Evolutionary conservation across 1,140 invertebrate genomes (phyloP).

Genomic region (Euglossa dilemma): DNA sequence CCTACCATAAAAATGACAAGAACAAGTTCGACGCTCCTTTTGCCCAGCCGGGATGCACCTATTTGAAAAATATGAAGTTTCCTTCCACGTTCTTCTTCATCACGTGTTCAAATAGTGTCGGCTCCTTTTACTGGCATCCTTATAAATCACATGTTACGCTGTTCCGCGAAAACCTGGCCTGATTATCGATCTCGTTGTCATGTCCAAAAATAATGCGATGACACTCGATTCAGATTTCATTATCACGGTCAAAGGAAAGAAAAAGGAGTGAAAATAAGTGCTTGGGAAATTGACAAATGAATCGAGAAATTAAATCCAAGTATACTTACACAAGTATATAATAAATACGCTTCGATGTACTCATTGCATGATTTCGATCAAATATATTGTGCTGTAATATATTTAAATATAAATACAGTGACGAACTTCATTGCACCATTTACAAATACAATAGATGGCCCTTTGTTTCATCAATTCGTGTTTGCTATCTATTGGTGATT

Average conservation of each 20-base stretch:
- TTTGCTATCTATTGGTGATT: slow-evolving; percentile 8
- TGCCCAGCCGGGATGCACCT: slow-evolving; percentile 19
- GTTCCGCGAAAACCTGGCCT: slow-evolving; percentile 18
- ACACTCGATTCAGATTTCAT: slow-evolving; percentile 45
- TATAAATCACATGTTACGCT: neutral
- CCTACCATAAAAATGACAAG: slow-evolving; percentile 61
- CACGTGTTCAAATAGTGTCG: slow-evolving; percentile 55
- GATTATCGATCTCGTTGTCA: slow-evolving; percentile 43
- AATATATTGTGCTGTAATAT: neutral
- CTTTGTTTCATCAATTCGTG: slow-evolving; percentile 15
- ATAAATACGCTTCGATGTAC: neutral
- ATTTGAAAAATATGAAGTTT: slow-evolving; percentile 50
- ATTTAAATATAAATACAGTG: neutral
- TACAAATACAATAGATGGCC: neutral
- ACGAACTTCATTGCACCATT: neutral
- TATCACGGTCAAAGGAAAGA: slow-evolving; percentile 43
- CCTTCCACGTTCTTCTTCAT: neutral
- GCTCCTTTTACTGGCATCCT: slow-evolving; percentile 15
- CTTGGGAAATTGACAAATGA: neutral
- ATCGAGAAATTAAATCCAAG: neutral
- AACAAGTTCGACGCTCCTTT: slow-evolving; percentile 16
- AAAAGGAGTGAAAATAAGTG: neutral
- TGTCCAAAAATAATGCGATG: slow-evolving; percentile 52
- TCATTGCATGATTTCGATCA: neutral
- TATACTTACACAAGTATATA: neutral